Base-by-base conservation (phyloP, 2,113 vertebrate genomes). In the Oxyruncus cristatus region DNA sequence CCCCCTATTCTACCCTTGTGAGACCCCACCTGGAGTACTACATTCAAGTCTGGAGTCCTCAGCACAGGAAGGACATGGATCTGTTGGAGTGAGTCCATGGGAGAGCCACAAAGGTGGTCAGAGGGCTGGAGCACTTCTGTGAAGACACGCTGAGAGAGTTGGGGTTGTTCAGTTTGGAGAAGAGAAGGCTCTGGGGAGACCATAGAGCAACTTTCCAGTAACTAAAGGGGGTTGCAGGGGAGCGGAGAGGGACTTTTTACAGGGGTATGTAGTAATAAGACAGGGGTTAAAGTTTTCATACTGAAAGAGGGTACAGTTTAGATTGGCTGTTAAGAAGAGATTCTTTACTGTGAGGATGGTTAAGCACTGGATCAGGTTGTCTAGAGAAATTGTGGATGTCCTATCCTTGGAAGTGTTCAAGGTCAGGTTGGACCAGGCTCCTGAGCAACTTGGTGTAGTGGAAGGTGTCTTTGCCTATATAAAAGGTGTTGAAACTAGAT, bases 1-100 rank as follows among this genome's bases (percentile, higher is more conserved):
- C 9, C 8, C 24, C 11, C 3, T 35, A 19, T 9, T 53, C n/a
- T 55, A 14, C n/a, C 21, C 9, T 1, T 1, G 18, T 42, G 24
- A 20, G 24, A 65, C 24, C 8, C 14, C 27, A 50, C 14, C 32
- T 42, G 47, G 11, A 35, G 8, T 27, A 32, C 39, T 22, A 30
- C 35, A 49, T 52, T 23, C 59, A 65, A 11, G 18, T 78, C 47
- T n/a, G 47, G 26, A 23, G 8, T 35, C 37, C 1, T 1, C 37
- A 28, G 47, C 61, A 42, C 11, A 44, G 39, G 32, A 44, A 65
- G 61, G 32, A 44, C 32, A 44, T 23, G 13, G 24, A 44, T 6
- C 20, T 53, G 24, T 30, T 44, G 32, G 20, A 44, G 6, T 44
- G 62, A 44, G 30, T 44, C 20, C 12, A 44, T 32, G 27, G 11